A percentile compares a stretch with the other conserved stretches of the same genome.
Conservation (phyloP, 2,888 invertebrate genomes). For the Glaucopsyche alexis region DNA sequence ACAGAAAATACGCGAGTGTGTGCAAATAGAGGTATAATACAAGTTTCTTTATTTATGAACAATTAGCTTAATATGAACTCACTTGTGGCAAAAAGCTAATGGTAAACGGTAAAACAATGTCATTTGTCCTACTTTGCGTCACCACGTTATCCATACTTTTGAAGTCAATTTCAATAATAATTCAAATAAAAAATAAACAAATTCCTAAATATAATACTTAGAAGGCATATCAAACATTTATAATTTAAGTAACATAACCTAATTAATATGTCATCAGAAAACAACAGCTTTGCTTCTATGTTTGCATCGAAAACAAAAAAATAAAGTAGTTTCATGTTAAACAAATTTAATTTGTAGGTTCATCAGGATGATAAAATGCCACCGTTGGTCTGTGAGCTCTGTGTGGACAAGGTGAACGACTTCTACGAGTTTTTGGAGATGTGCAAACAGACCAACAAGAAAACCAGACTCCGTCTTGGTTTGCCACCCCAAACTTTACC, state of each 20-base stretch:
- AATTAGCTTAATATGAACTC: neutral
- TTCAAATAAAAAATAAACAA: too few species aligned
- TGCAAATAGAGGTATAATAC: slow-evolving; percentile 62
- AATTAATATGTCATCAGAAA: too few species aligned
- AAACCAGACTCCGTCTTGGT: slow-evolving; percentile 68
- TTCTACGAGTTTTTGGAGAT: slow-evolving; percentile 81
- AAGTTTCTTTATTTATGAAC: neutral
- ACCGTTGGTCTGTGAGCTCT: slow-evolving; percentile 80
- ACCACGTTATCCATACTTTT: too few species aligned
- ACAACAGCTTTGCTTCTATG: too few species aligned
- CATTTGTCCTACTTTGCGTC: neutral
- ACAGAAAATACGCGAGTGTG: slow-evolving; percentile 70
- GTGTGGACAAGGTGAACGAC: slow-evolving; percentile 82
- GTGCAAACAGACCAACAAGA: slow-evolving; percentile 75
- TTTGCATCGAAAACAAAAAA: too few species aligned
- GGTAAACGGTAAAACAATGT: too few species aligned
- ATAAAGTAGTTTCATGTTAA: neutral
- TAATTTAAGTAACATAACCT: too few species aligned
- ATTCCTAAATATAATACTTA: too few species aligned
- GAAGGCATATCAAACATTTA: too few species aligned
- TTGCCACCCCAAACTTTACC: slow-evolving; percentile 53
- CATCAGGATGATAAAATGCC: slow-evolving; percentile 80
- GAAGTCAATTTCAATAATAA: too few species aligned
- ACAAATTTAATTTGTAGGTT: slow-evolving; percentile 60
- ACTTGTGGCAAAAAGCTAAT: neutral